Percentiles rank a stretch among this genome's conserved stretches.
Evolutionary conservation across 2,797 vertebrate species (phyloP).

Genomic region (Alauda arvensis): DNA sequence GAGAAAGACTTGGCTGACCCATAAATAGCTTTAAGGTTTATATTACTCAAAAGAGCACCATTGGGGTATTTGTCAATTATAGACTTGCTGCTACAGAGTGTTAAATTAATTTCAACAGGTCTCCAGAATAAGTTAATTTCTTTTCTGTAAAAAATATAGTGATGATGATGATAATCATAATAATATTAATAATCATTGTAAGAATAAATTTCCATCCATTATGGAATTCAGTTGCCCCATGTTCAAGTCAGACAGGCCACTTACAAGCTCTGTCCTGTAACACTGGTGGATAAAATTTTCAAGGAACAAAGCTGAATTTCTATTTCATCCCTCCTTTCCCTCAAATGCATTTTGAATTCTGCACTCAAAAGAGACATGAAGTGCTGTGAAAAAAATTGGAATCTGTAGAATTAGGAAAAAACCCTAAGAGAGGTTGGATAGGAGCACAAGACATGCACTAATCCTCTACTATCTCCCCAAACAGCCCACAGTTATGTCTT

Average conservation of each 20-base stretch:
- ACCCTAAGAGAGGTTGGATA: not conserved
- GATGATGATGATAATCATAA: not conserved
- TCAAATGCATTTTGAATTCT: not conserved
- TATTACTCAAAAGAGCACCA: not conserved
- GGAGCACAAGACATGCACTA: not conserved
- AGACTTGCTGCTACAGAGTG: not conserved
- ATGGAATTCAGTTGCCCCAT: not conserved
- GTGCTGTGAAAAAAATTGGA: not conserved
- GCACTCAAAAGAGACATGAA: not conserved
- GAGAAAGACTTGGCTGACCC: not conserved
- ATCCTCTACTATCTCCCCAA: not conserved
- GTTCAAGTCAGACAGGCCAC: not conserved
- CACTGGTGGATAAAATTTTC: not conserved
- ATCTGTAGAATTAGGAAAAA: not conserved
- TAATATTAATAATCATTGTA: not conserved
- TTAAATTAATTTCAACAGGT: not conserved
- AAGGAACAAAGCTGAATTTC: not conserved
- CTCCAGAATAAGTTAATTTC: not conserved
- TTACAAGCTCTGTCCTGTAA: not conserved
- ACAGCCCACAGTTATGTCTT: not conserved
- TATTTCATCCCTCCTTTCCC: not conserved
- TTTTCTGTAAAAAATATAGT: not conserved
- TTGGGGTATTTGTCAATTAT: not conserved
- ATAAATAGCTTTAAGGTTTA: not conserved
- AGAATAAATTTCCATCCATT: not conserved